Percentiles rank a stretch among this genome's conserved stretches.
phyloP scores from a whole-genome alignment of 1,140 invertebrate genomes.

The Penaeus vannamei region DNA sequence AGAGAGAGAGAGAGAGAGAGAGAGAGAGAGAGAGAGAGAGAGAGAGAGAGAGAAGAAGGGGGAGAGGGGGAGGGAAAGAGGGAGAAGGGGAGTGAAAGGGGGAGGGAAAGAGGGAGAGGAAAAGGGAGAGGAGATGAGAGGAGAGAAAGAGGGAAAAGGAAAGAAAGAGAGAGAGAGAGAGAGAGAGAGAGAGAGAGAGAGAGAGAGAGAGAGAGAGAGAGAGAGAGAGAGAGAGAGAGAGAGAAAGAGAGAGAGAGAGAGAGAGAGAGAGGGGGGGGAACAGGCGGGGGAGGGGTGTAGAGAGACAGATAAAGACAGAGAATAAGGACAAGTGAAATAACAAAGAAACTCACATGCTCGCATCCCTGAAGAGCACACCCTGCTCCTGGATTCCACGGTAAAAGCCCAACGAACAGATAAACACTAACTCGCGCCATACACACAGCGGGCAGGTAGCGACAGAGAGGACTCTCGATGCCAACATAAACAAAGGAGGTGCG shows the following conservation, averaged over 20 bases:
- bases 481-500: too few relatives aligned
- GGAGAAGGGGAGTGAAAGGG: background rate
- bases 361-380: background rate
- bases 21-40: background rate
- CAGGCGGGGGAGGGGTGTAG: background rate
- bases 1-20: background rate
- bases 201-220: background rate
- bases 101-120: background rate
- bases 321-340: background rate
- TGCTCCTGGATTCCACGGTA: too few relatives aligned
- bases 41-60: background rate
- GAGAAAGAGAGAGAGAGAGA: background rate
- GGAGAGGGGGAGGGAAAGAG: background rate
- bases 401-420: too few relatives aligned
- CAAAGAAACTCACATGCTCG: background rate
- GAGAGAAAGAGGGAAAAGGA: background rate
- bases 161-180: background rate
- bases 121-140: background rate
- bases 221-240: conserved; percentile 1
- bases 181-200: background rate
- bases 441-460: too few relatives aligned
- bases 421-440: too few relatives aligned
- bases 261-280: background rate
- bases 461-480: too few relatives aligned
- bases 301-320: background rate